These are phyloP conservation scores for Pandemis corylana DNA, from an alignment of 2,888 invertebrate genomes.

Conservation along the genomic window DNA sequence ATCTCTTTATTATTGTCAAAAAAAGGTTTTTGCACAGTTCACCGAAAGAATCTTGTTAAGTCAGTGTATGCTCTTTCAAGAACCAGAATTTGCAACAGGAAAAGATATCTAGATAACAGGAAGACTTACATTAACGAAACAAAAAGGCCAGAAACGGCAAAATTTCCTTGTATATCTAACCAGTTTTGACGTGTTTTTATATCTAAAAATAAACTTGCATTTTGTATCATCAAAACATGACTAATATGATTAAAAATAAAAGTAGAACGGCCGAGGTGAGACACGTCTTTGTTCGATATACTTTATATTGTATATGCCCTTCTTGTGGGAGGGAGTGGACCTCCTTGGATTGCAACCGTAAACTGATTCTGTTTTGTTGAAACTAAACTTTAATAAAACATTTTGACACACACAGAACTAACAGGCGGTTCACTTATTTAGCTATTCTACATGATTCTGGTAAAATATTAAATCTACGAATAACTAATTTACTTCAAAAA, in stretches of 20 bases:
- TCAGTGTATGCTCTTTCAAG: too few relatives aligned
- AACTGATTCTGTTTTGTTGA: constrained; percentile 13
- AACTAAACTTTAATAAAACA: constrained; percentile 9
- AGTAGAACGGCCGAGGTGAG: background rate
- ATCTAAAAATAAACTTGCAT: background rate
- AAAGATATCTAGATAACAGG: too few relatives aligned
- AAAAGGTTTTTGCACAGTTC: too few relatives aligned
- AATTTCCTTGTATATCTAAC: too few relatives aligned
- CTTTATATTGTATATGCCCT: constrained; percentile 20
- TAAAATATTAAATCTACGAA: too few relatives aligned
- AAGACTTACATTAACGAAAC: too few relatives aligned
- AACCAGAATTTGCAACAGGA: too few relatives aligned
- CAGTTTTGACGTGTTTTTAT: background rate
- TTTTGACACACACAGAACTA: background rate
- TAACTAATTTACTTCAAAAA: too few relatives aligned
- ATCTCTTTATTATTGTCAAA: too few relatives aligned
- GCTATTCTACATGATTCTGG: too few relatives aligned
- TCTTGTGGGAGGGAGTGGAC: constrained; percentile 28
- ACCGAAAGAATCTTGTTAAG: too few relatives aligned
- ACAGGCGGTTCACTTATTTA: background rate
- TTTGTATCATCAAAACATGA: background rate
- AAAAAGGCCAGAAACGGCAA: too few relatives aligned
- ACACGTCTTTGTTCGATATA: constrained; percentile 21
- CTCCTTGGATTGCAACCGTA: constrained; percentile 21
- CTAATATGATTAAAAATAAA: background rate